Base-by-base conservation (phyloP, 2,888 invertebrate species). In the Drosophila conformis region DNA sequence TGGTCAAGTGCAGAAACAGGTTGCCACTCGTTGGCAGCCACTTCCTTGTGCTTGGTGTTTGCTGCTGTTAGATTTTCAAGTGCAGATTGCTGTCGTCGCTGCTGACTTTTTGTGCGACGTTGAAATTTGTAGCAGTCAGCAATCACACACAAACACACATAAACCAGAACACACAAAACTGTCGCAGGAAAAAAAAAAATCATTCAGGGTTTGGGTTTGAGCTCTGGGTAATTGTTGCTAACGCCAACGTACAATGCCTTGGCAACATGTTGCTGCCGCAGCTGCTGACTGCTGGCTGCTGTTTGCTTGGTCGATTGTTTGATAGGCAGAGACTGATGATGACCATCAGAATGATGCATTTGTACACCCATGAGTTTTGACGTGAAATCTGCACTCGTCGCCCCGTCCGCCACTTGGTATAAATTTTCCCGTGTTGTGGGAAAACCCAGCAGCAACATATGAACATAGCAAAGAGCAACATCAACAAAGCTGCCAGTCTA, bases 291-390 rank as follows among this genome's bases (percentile, higher is more conserved):
- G 66, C 54, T 31, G 46, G 71, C 64, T 63, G 83, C 75, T 80
- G 72, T 75, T 79, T 76, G 73, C 73, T 69, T 85, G 83, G 84
- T 87, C 88, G 90, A 87, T 87, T 82, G 84, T 85, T 91, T 91
- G 92, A 91, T 91, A 91, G 86, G 80, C 82, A 88, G 89, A 87
- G 92, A 91, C 91, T 91, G 91, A 91, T 92, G 91, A 90, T 91
- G 91, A 90, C 90, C 91, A 92, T 91, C 92, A 90, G 90, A 91
- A 91, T 91, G 91, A 91, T 91, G 92, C 89, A 91, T 91, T 90
- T 83, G 90, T 91, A 91, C 91, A 91, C 90, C 90, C 90, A 87
- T 82, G 88, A 90, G 85, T 89, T 91, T 86, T 90, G 91, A 92
- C 92, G 90, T 90, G 83, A 91, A 92, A 90, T 90, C 91, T 90